Conservation (phyloP, 64 coral and sea anemone genomes). For the Stichodactyla mertensii region DNA sequence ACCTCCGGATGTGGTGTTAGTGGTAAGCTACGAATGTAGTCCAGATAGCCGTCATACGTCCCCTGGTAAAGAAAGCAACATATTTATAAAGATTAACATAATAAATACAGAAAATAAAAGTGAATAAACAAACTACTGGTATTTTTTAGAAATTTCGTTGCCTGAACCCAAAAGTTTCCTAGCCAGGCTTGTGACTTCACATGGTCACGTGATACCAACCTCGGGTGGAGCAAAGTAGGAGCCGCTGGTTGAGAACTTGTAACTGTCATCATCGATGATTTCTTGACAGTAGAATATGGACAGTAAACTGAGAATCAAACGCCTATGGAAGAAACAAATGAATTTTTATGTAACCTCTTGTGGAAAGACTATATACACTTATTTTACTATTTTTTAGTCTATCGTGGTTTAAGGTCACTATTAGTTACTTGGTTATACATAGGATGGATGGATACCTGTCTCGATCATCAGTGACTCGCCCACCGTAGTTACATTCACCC, state of each 20-base stretch:
- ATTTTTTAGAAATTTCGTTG: too few relatives aligned
- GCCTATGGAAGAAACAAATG: conserved; percentile 22
- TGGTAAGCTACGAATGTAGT: conserved; percentile 72
- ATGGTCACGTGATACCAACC: conserved; percentile 36
- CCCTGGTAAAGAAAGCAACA: conserved; percentile 35
- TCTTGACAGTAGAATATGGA: conserved; percentile 87
- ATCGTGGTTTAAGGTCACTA: too few relatives aligned
- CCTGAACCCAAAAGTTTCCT: neutral
- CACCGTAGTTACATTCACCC: conserved; percentile 95
- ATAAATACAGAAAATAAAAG: neutral
- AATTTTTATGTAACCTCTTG: neutral
- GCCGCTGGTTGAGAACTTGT: conserved; percentile 78
- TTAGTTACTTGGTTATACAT: too few relatives aligned
- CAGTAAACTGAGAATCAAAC: conserved; percentile 86
- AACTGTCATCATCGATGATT: conserved; percentile 53
- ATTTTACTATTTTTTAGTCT: too few relatives aligned
- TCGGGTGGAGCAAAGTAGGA: conserved; percentile 74
- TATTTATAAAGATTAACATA: neutral
- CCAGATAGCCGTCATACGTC: conserved; percentile 88
- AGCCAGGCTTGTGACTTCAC: neutral
- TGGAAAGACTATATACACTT: too few relatives aligned
- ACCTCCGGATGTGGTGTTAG: conserved; percentile 90
- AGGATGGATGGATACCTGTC: conserved; percentile 41
- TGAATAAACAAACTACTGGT: too few relatives aligned
- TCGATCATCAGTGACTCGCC: conserved; percentile 84